phyloP scores from a whole-genome alignment of 2,113 vertebrate species.

The Prietella phreatophila region DNA sequence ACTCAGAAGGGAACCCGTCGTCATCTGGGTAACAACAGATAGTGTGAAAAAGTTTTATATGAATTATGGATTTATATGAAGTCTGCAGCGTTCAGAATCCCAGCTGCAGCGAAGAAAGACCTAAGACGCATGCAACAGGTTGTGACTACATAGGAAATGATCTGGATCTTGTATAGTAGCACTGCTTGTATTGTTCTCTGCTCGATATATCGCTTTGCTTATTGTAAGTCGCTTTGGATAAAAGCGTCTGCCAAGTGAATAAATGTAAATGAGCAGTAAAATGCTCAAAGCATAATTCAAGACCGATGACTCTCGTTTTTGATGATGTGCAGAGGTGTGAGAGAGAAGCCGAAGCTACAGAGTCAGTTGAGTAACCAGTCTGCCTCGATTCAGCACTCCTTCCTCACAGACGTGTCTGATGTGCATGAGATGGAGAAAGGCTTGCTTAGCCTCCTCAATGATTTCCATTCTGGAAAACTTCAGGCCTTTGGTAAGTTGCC shows the following conservation, averaged over 20 bases:
- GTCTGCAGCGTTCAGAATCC: neutral
- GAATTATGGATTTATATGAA: too few relatives aligned
- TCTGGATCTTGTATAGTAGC: too few relatives aligned
- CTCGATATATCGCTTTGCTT: too few relatives aligned
- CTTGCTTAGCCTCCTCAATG: constrained; percentile 91
- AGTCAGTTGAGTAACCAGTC: constrained; percentile 77
- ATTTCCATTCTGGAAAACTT: constrained; percentile 97
- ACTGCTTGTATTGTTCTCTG: too few relatives aligned
- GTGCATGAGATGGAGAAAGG: constrained; percentile 98
- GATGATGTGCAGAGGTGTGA: constrained; percentile 68
- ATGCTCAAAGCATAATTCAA: neutral
- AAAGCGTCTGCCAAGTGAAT: too few relatives aligned
- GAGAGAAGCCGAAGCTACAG: constrained; percentile 84
- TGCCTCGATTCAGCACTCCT: constrained; percentile 87
- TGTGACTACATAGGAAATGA: neutral
- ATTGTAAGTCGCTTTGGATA: too few relatives aligned
- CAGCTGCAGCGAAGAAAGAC: neutral
- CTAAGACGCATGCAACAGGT: neutral
- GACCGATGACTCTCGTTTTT: neutral
- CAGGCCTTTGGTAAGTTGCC: constrained; percentile 87
- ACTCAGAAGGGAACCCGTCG: too few relatives aligned
- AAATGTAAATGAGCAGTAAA: neutral
- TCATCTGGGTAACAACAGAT: too few relatives aligned
- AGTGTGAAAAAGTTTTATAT: too few relatives aligned
- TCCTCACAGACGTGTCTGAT: constrained; percentile 95